Percentiles rank a stretch among this genome's conserved stretches.
Evolutionary conservation across 2,888 invertebrate species (phyloP).

Genomic region (Chymomyza fuscimana): DNA sequence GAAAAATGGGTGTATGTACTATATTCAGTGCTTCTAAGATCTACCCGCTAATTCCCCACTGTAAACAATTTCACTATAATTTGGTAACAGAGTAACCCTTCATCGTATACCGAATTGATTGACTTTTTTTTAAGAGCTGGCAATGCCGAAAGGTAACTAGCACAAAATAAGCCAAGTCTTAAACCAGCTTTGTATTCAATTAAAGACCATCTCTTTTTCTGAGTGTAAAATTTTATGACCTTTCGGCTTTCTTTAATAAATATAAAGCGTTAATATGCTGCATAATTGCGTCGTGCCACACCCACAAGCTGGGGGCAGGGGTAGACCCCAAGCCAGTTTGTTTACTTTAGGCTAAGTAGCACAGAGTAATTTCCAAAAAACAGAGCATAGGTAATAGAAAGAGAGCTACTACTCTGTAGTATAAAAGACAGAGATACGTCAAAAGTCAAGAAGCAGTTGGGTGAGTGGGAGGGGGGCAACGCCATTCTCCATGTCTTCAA

Average conservation of each 20-base stretch:
- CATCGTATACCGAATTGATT: no score
- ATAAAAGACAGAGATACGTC: neutral
- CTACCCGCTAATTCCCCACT: no score
- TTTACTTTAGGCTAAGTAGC: constrained; percentile 66
- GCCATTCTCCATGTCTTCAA: constrained; percentile 66
- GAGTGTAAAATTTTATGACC: neutral
- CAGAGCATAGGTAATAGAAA: neutral
- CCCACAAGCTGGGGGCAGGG: neutral
- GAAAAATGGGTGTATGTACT: no score
- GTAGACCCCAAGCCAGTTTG: constrained; percentile 41
- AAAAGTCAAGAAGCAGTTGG: neutral
- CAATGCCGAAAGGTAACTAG: no score
- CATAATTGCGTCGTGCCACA: constrained; percentile 64
- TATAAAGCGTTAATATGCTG: constrained; percentile 74
- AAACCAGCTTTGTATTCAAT: neutral
- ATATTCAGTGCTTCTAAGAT: no score
- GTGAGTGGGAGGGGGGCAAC: neutral
- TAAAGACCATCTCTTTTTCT: neutral
- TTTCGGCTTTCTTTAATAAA: constrained; percentile 54
- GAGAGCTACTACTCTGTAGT: neutral
- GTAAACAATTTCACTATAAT: no score
- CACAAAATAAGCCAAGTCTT: no score
- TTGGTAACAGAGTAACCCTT: no score
- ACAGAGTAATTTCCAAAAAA: constrained; percentile 46
- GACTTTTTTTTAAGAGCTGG: no score